phyloP scores from a whole-genome alignment of 2,888 invertebrate species.

The Drepanosiphum platanoidis region DNA sequence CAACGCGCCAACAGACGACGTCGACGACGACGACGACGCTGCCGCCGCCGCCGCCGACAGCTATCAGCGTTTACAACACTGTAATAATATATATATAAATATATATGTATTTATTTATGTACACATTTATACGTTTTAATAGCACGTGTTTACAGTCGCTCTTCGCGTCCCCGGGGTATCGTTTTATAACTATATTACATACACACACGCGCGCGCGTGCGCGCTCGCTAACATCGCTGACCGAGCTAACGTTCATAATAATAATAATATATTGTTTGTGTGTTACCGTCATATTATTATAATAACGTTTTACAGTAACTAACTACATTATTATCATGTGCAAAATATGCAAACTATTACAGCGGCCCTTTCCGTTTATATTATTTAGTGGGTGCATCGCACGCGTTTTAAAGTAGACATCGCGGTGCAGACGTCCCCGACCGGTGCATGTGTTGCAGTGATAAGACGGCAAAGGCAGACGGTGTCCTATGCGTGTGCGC shows the following conservation, averaged over 20 bases:
- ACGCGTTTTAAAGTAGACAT: neutral
- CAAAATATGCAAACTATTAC: neutral
- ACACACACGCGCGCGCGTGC: neutral
- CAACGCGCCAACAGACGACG: neutral
- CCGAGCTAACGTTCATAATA: neutral
- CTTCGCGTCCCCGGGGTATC: neutral
- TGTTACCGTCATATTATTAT: neutral
- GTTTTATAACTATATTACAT: conserved; percentile 6
- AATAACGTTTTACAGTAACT: neutral
- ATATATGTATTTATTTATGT: too few species aligned
- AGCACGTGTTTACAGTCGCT: neutral
- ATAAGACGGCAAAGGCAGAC: neutral
- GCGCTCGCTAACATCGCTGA: neutral
- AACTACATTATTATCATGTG: neutral
- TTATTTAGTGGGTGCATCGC: too few species aligned
- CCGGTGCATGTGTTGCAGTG: neutral
- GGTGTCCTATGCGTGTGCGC: neutral
- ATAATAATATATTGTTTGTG: neutral
- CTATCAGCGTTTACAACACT: conserved; percentile 1
- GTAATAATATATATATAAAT: neutral
- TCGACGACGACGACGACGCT: neutral
- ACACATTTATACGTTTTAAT: neutral
- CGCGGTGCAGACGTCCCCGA: neutral
- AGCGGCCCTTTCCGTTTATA: too few species aligned
- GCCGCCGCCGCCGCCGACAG: neutral